Evolutionary conservation across 2,888 invertebrate species (phyloP).

Genomic region (Eudasyphora cyanicolor): DNA sequence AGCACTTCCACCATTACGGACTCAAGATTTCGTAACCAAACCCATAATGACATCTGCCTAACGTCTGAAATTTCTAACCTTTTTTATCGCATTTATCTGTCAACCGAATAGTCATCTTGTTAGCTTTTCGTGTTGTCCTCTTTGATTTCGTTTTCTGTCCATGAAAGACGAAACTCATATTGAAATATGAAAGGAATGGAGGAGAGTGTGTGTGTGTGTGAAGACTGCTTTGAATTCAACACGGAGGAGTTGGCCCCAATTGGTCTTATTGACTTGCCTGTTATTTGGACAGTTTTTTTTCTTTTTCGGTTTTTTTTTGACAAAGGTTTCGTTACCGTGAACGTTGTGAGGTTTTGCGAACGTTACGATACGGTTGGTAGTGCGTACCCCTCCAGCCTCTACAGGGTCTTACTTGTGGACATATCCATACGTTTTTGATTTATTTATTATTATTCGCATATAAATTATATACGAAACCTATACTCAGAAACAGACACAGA

Average conservation of each 20-base stretch:
- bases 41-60: conserved; percentile 18
- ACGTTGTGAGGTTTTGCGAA: background rate
- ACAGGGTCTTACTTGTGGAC: too few species aligned
- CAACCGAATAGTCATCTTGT: conserved; percentile 13
- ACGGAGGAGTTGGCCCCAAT: conserved; percentile 46
- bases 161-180: too few species aligned
- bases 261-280: conserved; percentile 50
- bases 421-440: conserved; percentile 48
- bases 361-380: background rate
- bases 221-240: conserved; percentile 1
- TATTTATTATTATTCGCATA: conserved; percentile 44
- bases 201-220: conserved; percentile 8
- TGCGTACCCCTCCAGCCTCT: background rate
- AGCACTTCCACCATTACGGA: too few species aligned
- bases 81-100: background rate
- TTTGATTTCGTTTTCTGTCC: conserved; percentile 12
- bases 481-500: background rate
- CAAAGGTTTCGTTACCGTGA: conserved; percentile 44
- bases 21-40: background rate
- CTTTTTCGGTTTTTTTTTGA: too few species aligned
- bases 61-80: background rate
- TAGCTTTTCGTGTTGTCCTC: conserved; percentile 12
- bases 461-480: conserved; percentile 18
- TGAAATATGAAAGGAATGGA: too few species aligned
- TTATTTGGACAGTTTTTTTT: conserved; percentile 42